Evolutionary conservation across 1,140 invertebrate genomes (phyloP).

Genomic region (Pseudomyrmex cubaensis): DNA sequence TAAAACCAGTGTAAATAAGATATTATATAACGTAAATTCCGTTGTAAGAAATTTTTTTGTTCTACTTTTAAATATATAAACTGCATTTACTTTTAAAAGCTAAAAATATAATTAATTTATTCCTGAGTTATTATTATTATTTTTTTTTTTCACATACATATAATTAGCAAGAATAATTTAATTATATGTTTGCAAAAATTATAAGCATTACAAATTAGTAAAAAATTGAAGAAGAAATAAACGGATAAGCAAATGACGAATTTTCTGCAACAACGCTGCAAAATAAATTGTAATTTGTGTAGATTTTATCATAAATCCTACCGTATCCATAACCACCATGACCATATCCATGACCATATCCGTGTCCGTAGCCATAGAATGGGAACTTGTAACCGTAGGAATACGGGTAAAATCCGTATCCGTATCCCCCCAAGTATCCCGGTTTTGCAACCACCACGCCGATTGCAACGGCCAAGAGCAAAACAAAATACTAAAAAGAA

Average conservation of each 20-base stretch:
- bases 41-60: not conserved
- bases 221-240: not conserved
- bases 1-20: not conserved
- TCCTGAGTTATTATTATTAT: too few relatives aligned
- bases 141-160: too few relatives aligned
- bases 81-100: not conserved
- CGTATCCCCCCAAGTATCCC: constrained; percentile 71
- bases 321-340: constrained; percentile 39
- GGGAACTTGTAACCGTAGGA: constrained; percentile 56
- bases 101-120: not conserved
- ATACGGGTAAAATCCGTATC: constrained; percentile 59
- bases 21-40: too few relatives aligned
- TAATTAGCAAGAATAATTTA: too few relatives aligned
- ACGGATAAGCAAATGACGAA: not conserved
- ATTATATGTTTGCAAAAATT: not conserved
- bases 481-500: constrained; percentile 67
- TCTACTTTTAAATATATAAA: not conserved
- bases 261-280: not conserved
- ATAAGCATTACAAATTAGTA: not conserved
- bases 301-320: constrained; percentile 12
- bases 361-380: constrained; percentile 66
- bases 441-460: constrained; percentile 70
- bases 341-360: constrained; percentile 51
- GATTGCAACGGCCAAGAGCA: constrained; percentile 72
- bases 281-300: not conserved